phyloP scores from a whole-genome alignment of 1,140 invertebrate genomes.

The Megalopta genalis region DNA sequence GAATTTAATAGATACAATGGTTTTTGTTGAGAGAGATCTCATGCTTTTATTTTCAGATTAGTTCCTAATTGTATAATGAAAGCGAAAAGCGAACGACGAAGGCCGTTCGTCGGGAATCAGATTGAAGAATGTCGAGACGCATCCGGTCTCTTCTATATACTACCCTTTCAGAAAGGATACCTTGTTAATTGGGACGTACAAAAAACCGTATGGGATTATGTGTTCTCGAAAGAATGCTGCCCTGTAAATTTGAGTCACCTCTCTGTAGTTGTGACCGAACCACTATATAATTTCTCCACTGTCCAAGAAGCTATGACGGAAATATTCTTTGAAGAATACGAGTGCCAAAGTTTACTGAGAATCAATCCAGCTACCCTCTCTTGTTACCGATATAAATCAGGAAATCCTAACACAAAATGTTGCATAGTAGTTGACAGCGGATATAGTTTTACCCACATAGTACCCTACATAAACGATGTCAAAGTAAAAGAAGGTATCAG shows the following conservation, averaged over 20 bases:
- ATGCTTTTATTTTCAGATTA: conserved; percentile 79
- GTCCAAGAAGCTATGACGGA: conserved; percentile 96
- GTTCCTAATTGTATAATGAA: conserved; percentile 99
- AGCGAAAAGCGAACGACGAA: conserved; percentile 95
- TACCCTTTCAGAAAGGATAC: conserved; percentile 97
- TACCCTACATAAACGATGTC: conserved; percentile 95
- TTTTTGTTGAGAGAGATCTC: background rate
- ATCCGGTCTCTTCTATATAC: conserved; percentile 95
- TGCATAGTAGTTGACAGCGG: conserved; percentile 95
- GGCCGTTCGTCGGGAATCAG: conserved; percentile 96
- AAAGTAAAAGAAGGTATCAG: conserved; percentile 88
- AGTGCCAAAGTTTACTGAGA: conserved; percentile 91
- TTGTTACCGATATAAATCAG: conserved; percentile 83
- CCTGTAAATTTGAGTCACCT: conserved; percentile 88
- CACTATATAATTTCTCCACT: conserved; percentile 95
- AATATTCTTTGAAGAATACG: conserved; percentile 99
- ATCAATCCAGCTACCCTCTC: conserved; percentile 88
- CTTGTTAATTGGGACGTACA: conserved; percentile 97
- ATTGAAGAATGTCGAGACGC: conserved; percentile 97
- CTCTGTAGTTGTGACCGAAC: conserved; percentile 95
- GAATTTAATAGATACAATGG: background rate
- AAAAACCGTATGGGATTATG: conserved; percentile 97
- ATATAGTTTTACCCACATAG: conserved; percentile 97
- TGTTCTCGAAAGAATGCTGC: conserved; percentile 94
- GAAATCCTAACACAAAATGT: conserved; percentile 83